phyloP scores from a whole-genome alignment of 1,140 invertebrate species.

The Brachystomella parvula region DNA sequence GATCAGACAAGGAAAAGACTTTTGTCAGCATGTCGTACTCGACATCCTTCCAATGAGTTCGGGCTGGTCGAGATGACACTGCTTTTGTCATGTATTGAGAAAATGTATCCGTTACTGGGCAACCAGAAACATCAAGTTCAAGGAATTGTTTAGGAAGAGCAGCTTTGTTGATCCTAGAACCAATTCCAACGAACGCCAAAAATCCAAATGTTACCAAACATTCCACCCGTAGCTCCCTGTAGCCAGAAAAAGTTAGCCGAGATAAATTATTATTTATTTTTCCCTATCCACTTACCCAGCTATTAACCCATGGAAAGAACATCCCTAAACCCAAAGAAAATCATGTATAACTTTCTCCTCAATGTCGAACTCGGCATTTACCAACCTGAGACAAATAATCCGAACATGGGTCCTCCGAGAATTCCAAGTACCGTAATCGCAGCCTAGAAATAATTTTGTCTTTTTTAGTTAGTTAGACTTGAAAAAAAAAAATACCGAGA shows the following conservation, averaged over 20 bases:
- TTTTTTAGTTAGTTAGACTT: background rate
- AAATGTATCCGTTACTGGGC: background rate
- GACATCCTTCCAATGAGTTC: conserved; percentile 22
- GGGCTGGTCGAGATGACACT: background rate
- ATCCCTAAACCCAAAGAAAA: conserved; percentile 59
- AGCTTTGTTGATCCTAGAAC: conserved; percentile 43
- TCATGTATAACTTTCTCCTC: conserved; percentile 67
- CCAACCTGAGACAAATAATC: conserved; percentile 57
- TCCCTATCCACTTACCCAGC: conserved; percentile 41
- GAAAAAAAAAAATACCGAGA: conserved; percentile 43
- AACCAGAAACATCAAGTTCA: conserved; percentile 38
- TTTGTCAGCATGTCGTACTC: conserved; percentile 16
- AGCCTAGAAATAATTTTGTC: conserved; percentile 16
- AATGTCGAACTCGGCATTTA: conserved; percentile 51
- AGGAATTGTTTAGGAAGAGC: conserved; percentile 52
- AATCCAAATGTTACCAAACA: conserved; percentile 57
- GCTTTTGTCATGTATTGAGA: background rate
- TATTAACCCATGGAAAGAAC: conserved; percentile 55
- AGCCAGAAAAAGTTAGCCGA: background rate
- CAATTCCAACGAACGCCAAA: conserved; percentile 76
- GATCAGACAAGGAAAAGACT: conserved; percentile 23
- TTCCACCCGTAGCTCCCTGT: conserved; percentile 56
- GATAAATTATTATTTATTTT: background rate
- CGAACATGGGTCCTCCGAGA: conserved; percentile 59
- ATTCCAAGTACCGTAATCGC: conserved; percentile 44